A percentile compares a stretch with the other conserved stretches of the same genome.
These are phyloP conservation scores for Heliconius charithonia DNA, from an alignment of 2,888 invertebrate genomes.

Conservation along the genomic window DNA sequence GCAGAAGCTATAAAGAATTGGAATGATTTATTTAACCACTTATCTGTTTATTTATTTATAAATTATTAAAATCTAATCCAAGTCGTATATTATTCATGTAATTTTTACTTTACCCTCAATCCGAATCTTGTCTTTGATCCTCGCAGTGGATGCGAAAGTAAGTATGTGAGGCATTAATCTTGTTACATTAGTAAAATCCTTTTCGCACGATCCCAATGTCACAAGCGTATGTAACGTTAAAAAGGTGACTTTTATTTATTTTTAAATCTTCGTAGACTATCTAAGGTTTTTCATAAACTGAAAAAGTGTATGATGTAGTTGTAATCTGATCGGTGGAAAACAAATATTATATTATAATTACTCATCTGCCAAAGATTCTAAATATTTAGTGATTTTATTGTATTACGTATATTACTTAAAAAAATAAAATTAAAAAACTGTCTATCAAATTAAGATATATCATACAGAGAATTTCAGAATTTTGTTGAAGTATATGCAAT, in stretches of 20 bases:
- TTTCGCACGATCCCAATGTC: constrained; percentile 31
- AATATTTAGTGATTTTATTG: background rate
- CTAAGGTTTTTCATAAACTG: background rate
- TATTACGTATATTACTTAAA: no score
- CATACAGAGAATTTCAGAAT: no score
- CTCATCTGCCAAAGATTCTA: background rate
- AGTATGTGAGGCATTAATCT: constrained; percentile 32
- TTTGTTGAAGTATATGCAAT: no score
- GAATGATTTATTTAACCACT: background rate
- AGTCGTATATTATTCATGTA: background rate
- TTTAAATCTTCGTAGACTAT: background rate
- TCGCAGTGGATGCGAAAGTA: constrained; percentile 8
- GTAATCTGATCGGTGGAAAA: background rate
- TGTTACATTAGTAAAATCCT: constrained; percentile 30
- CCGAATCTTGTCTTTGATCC: constrained; percentile 23
- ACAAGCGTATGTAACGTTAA: constrained; percentile 13
- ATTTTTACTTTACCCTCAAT: background rate
- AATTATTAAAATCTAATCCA: background rate
- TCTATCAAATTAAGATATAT: no score
- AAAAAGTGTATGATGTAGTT: background rate
- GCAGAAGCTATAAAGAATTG: no score
- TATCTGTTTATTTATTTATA: background rate
- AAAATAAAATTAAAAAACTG: no score
- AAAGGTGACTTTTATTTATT: constrained; percentile 17
- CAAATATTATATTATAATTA: background rate